Evolutionary conservation across 2,797 vertebrate species (phyloP), one percentile per base, ranked within the genome.

Genomic region (Lerista edwardsae): DNA sequence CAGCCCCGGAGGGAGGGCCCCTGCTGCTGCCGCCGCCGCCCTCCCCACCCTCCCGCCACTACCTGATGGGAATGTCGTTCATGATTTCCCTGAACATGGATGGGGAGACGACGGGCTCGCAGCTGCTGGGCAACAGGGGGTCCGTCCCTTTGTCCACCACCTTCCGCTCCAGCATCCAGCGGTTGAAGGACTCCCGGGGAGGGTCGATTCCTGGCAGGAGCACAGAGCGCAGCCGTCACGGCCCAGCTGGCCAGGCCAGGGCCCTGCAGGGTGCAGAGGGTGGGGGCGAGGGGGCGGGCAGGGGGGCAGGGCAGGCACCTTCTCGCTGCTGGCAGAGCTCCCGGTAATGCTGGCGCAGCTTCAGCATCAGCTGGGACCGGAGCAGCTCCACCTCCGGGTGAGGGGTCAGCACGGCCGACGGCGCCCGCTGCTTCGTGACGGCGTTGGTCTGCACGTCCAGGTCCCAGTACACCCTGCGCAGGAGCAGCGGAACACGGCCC

Each of bases 1-100:
- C 61, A 21, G 11, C 64, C 21, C 67, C 12, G 1, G 1, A 19
- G 12, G 15, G 36, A 11, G 14, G 3, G 34, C 29, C 34, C 72
- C 51, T 9, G 19, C 41, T 2, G n/a, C 44, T 17, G 51, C 14
- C 15, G 47, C 12, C 47, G 14, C 47, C 14, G n/a, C 47, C 41
- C 8, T 23, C 11, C 34, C 15, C 19, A 14, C 39, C 67, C 86
- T 25, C 79, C 14, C 2, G 19, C 62, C 19, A 21, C 25, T 93
- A 99, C 98, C 98, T 98, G 96, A 99, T 99, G 87, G 98, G 98
- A 94, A 99, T 98, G 96, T 99, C 98, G 39, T 99, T 99, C 98
- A 99, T 99, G 92, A 99, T 98, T 95, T 99, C 98, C 89, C 98
- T 96, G 95, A 99, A 99, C 98, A 99, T 99, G 92, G 98, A 99